Conservation (phyloP, 2,113 vertebrate species). For the Phoenicopterus ruber region DNA sequence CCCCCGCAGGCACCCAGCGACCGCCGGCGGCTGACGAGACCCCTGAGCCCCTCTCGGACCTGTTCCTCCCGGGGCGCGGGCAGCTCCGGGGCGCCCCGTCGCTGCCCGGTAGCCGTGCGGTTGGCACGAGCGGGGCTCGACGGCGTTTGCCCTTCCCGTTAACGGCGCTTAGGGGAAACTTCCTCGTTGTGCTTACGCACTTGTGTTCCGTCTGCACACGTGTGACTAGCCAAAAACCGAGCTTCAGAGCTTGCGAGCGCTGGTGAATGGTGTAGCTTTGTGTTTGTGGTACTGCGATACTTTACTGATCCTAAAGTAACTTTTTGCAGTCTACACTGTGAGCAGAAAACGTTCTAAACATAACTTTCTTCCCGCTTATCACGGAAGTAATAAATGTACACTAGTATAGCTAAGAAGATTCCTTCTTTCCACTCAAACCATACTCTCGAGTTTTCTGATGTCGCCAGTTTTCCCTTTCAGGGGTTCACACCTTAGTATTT, state of each 20-base stretch:
- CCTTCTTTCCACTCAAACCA: too few species aligned
- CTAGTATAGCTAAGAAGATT: accelerated
- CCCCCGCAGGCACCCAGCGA: background rate
- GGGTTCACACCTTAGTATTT: background rate
- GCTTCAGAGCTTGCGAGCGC: accelerated
- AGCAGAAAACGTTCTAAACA: accelerated
- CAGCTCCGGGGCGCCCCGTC: background rate
- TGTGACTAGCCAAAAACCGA: accelerated
- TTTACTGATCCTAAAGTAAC: accelerated
- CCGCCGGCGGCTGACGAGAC: background rate
- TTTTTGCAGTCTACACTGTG: background rate
- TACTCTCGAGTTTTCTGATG: background rate
- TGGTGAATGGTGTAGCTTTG: accelerated
- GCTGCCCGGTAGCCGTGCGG: background rate
- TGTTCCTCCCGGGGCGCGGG: background rate
- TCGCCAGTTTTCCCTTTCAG: accelerated
- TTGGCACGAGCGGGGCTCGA: background rate
- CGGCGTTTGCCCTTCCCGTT: background rate
- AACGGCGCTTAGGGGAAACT: background rate
- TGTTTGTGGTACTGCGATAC: accelerated
- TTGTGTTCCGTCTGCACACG: accelerated
- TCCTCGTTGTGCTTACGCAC: background rate
- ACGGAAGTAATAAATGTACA: accelerated
- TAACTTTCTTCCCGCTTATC: background rate
- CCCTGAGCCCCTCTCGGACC: background rate